Base-by-base conservation (phyloP, 2,888 invertebrate species). In the Orthonychiurus folsomi region DNA sequence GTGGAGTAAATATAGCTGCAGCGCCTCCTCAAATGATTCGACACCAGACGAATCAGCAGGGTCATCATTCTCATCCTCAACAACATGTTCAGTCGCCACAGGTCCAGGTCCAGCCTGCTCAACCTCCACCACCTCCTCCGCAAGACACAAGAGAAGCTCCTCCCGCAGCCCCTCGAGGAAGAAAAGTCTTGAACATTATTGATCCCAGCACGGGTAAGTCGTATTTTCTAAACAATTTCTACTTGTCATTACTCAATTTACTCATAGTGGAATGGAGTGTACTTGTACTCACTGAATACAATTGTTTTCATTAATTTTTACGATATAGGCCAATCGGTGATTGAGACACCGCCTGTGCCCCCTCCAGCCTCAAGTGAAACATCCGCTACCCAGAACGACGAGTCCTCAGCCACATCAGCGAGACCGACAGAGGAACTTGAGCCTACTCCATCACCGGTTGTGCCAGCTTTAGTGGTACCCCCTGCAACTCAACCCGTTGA, bases 171-270 rank as follows among this genome's bases (percentile, higher is more conserved):
- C 56, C 68, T 76, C 55, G 63, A 75, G 76, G 63, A 73, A 75
- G 63, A 64, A 69, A 66, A 73, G 77, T 69, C 50, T 75, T 81
- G 56, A 76, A 77, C 63, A 81, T 82, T 20, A 79, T 81, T 20
- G 75, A 82, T 75, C 82, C 82, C 1, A 68, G 74, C 58, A 81
- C 82, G 50, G 79, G 80, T 66, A 80, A 81, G 78, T 81, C 82
- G 67, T 3, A 21, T 25, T 15, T 24, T 12, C 56, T 28, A 47
- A 2, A 12, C 18, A 21, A 12, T 9, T 24, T 9, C n/a, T 50
- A 59, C n/a, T n/a, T n/a, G n/a, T n/a, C n/a, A n/a, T n/a, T n/a
- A n/a, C n/a, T n/a, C n/a, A n/a, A n/a, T n/a, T n/a, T n/a, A n/a
- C n/a, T n/a, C n/a, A n/a, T 37, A 37, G 15, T 37, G 37, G 15